These are phyloP conservation scores for Scaptodrosophila latifasciaeformis DNA, from an alignment of 2,888 invertebrate genomes.

Conservation along the genomic window DNA sequence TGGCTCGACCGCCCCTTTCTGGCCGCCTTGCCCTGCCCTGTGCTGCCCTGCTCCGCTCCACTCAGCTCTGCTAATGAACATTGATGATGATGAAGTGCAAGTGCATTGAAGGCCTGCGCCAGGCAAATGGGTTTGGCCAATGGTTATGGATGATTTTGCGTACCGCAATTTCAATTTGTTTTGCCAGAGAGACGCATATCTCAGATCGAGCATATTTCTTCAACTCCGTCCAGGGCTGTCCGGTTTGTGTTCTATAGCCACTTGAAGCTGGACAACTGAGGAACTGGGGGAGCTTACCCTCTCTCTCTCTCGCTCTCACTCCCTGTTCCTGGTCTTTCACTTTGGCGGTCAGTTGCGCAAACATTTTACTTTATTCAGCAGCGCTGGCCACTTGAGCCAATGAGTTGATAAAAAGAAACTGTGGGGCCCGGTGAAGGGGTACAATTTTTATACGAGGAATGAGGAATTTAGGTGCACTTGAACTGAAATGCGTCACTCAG, in stretches of 20 bases:
- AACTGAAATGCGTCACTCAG: conserved; percentile 61
- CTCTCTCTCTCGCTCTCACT: no score
- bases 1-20: no score
- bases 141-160: conserved; percentile 49
- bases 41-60: no score
- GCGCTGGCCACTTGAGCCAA: conserved; percentile 28
- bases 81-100: conserved; percentile 2
- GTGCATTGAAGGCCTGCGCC: no score
- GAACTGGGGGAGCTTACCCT: background rate
- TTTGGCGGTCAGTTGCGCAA: conserved; percentile 53
- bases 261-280: conserved; percentile 43
- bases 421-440: conserved; percentile 25
- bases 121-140: no score
- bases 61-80: conserved; percentile 61
- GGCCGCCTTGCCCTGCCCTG: no score
- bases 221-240: no score
- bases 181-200: no score
- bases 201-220: no score
- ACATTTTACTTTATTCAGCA: conserved; percentile 45
- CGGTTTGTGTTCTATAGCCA: conserved; percentile 25
- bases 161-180: conserved; percentile 66
- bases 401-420: background rate
- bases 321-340: conserved; percentile 10
- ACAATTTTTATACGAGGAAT: no score
- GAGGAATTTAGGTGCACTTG: conserved; percentile 58